Evolutionary conservation across 2,113 vertebrate species (phyloP), one percentile per base, ranked within the genome.

Genomic region (Melanocharis versteri): DNA sequence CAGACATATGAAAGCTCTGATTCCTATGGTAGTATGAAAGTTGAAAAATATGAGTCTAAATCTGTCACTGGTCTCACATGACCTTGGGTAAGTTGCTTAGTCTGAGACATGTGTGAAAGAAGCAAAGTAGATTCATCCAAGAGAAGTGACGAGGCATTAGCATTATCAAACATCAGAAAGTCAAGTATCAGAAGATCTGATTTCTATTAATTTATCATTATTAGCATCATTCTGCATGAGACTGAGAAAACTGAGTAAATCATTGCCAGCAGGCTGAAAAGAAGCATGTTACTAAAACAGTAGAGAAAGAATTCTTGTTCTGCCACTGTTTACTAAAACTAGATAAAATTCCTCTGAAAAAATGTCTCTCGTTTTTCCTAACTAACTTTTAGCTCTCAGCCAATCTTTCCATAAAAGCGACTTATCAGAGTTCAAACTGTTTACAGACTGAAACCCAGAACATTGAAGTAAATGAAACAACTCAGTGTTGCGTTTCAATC

Each of bases 81-180:
- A 91, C 83, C 89, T 95, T 72, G 57, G 31, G 20, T n/a, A 78
- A 91, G n/a, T 92, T 64, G 45, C 35, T 87, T 71, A 65, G 16
- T 60, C 33, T 50, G 42, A 79, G 66, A 75, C 1, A 15, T 0
- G 0, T 6, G 23, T 15, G 37, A 69, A 93, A 85, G 42, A 61
- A 61, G 33, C 18, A 35, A 88, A 87, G 37, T 37, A 40, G 20
- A 22, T 76, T 87, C 6, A 82, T 61, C 42, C 39, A 85, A n/a
- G 31, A 79, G 21, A 58, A 79, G 16, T 7, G 16, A 57, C 26
- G 18, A 65, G 39, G 31, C 37, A 57, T 79, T 61, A 76, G 57
- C 40, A 48, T 58, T 50, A 80, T 37, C 19, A 90, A 72, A 69
- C n/a, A 80, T 28, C 40, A 78, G 64, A 78, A 89, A 89, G 22